Evolutionary conservation across 2,797 vertebrate species (phyloP), one percentile per base, ranked within the genome.

Genomic region (Fringilla coelebs): DNA sequence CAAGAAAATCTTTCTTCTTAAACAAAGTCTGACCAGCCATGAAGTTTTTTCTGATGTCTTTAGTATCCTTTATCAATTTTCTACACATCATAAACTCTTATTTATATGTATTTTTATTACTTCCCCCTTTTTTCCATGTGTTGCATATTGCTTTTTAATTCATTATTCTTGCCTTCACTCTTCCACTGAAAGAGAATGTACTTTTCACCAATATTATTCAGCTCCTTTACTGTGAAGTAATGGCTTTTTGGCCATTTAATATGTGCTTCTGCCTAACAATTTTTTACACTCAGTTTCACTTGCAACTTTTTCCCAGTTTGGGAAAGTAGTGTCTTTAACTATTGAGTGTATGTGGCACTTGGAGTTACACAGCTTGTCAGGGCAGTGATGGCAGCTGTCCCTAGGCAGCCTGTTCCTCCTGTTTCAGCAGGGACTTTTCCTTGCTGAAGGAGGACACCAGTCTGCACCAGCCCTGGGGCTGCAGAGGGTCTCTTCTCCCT

Each of bases 141-240:
- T 80, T 94, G 58, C 66, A 41, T 89, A 93, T 88, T 85, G 48
- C 78, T 92, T 95, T 96, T 95, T 96, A 92, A 96, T 94, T 96
- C 13, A 17, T 93, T 95, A 71, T 94, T 92, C 79, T 36, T 91
- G 76, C 70, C 68, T 93, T 77, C 87, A 62, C 77, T 93, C 89
- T 94, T 93, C 79, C 2, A 0, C 72, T 92, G 84, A 91, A 95
- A 85, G 82, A 81, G 76, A 94, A 94, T 84, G 41, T 49, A 60
- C 17, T 95, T 96, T 83, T 81, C 79, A 83, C 55, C 43, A 84
- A 62, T 52, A 80, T 91, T 83, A 83, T 77, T 88, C 85, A 66
- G 24, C 55, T 85, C 63, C 62, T 90, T 91, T 61, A 55, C 63
- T 40, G 66, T 67, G 66, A 83, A 92, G 38, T 93, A 89, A 92